Evolutionary conservation across 2,797 vertebrate genomes (phyloP).

Genomic region (Scolopax bukidnonensis): DNA sequence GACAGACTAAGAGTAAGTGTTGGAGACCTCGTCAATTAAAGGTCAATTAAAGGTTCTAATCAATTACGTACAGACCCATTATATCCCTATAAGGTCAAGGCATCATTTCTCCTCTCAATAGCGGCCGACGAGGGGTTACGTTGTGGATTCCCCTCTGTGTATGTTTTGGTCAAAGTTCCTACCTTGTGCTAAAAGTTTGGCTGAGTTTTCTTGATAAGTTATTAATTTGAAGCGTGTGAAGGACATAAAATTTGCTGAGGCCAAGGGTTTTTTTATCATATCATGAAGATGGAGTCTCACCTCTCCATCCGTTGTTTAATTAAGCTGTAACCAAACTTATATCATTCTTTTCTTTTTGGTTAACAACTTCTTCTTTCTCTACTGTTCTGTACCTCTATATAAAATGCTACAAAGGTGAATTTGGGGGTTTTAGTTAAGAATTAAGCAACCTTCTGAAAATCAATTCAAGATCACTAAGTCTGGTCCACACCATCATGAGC

Average conservation of each 20-base stretch:
- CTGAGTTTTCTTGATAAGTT: background rate
- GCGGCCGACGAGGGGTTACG: background rate
- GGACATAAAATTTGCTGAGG: background rate
- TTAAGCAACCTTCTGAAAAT: background rate
- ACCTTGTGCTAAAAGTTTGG: background rate
- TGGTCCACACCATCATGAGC: background rate
- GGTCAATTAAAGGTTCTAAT: background rate
- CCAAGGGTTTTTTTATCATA: background rate
- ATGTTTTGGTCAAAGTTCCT: background rate
- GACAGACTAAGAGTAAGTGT: constrained; percentile 92
- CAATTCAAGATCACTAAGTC: background rate
- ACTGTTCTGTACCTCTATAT: background rate
- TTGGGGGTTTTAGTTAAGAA: background rate
- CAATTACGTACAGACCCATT: background rate
- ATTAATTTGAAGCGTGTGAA: background rate
- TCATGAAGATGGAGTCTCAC: background rate
- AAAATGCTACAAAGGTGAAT: background rate
- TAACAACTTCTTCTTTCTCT: background rate
- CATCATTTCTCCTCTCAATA: background rate
- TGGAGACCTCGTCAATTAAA: background rate
- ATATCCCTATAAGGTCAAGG: background rate
- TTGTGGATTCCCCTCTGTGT: background rate
- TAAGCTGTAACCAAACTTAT: background rate
- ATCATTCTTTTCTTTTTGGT: background rate
- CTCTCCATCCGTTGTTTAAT: background rate